Conservation (phyloP, 2,113 vertebrate genomes). For the Hippocampus comes region DNA sequence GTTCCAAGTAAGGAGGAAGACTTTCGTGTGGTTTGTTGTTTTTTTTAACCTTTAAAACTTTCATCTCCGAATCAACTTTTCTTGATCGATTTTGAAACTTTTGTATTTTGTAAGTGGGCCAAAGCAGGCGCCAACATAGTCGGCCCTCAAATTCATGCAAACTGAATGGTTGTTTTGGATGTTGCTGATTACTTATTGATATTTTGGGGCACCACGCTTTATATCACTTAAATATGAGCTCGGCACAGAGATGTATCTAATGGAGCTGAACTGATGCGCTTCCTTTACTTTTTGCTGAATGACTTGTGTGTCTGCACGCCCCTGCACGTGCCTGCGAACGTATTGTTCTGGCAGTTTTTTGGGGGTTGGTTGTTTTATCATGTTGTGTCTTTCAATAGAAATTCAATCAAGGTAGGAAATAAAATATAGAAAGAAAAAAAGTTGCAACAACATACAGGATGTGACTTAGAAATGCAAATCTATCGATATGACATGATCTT, state of each 20-base stretch:
- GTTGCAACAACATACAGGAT: no score
- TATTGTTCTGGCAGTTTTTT: not conserved
- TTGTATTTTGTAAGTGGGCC: not conserved
- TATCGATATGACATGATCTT: no score
- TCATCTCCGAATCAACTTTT: not conserved
- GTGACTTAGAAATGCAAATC: no score
- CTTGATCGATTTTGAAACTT: not conserved
- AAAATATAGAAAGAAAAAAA: no score
- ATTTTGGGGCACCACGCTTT: constrained; percentile 41
- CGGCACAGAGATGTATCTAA: constrained; percentile 32
- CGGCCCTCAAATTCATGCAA: not conserved
- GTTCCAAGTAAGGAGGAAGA: not conserved
- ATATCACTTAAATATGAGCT: constrained; percentile 41
- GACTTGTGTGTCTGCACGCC: not conserved
- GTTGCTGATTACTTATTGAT: constrained; percentile 61
- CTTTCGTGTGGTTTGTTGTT: not conserved
- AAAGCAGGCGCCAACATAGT: not conserved
- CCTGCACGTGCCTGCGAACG: not conserved
- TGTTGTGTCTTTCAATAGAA: not conserved
- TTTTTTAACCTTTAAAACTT: not conserved
- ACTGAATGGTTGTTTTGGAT: constrained; percentile 7
- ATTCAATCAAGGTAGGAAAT: not conserved
- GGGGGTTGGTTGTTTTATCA: not conserved
- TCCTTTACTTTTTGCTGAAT: not conserved
- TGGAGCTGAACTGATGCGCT: constrained; percentile 48